Percentiles rank a stretch among this genome's conserved stretches.
phyloP scores from a whole-genome alignment of 2,888 invertebrate genomes.

The Dilophus febrilis region DNA sequence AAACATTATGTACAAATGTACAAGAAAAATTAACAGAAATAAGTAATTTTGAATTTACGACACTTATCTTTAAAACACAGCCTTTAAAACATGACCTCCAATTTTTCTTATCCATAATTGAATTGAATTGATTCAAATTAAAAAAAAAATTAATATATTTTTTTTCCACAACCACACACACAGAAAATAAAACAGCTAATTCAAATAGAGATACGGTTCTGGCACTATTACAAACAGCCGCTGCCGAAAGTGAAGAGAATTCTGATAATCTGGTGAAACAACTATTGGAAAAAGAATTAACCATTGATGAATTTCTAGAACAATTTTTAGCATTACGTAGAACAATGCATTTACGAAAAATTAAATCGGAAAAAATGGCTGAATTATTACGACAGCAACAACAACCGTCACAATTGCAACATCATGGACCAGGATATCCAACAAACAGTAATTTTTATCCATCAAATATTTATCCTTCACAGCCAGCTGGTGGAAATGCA shows the following conservation, averaged over 20 bases:
- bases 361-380: constrained; percentile 87
- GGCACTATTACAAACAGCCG: constrained; percentile 77
- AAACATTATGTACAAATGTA: constrained; percentile 46
- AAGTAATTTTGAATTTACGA: too few relatives aligned
- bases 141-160: too few relatives aligned
- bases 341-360: constrained; percentile 61
- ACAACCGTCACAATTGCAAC: constrained; percentile 25
- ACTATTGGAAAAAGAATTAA: constrained; percentile 54
- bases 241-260: constrained; percentile 84
- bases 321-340: constrained; percentile 63
- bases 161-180: too few relatives aligned
- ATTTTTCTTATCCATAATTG: too few relatives aligned
- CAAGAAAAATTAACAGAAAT: constrained; percentile 61
- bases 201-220: constrained; percentile 72
- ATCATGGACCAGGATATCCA: constrained; percentile 19
- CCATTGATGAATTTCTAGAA: constrained; percentile 70
- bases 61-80: too few relatives aligned
- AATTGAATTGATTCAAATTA: too few relatives aligned
- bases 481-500: constrained; percentile 23
- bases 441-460: constrained; percentile 18
- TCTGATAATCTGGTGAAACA: constrained; percentile 70
- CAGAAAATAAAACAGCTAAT: too few relatives aligned
- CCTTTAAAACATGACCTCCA: too few relatives aligned
- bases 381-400: constrained; percentile 40
- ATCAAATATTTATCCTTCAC: constrained; percentile 24